Evolutionary conservation across 2,113 vertebrate genomes (phyloP), one percentile per base, ranked within the genome.

Genomic region (Calidris pugnax): DNA sequence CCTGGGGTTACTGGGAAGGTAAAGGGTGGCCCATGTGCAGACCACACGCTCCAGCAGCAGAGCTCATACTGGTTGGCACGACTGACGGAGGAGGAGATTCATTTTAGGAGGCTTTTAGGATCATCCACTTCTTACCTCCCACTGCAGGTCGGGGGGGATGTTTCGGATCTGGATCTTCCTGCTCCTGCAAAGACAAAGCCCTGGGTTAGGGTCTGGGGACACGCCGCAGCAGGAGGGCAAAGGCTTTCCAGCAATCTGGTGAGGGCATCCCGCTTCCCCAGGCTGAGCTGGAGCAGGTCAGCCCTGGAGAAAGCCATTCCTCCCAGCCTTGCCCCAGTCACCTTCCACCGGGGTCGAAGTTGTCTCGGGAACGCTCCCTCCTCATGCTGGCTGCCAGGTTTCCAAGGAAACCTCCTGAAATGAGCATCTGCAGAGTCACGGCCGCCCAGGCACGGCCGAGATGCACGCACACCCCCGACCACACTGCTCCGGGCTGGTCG

Each of bases 131-230:
- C 99, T 99, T 98, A 99, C 99, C 99, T 99, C 99, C 99, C 99
- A 99, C 97, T 99, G 99, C 87, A 99, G 98, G 98, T 99, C 98
- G 86, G 99, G 99, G 28, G 99, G 99, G 95, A 99, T 99, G 97
- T 99, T 99, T 97, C 99, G 98, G 97, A 99, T 99, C 98, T 99
- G 99, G 97, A 99, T 99, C 98, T 99, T 99, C 95, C 99, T 99
- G 98, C 99, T 99, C 98, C 99, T 99, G 98, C 97, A 78, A 97
- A 94, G 81, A 97, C 27, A 97, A 95, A 95, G 93, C 37, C 71
- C 88, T 1, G 27, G 32, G 82, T 92, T 35, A 41, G 24, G 48
- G 53, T 56, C 43, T 86, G 68, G 51, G 57, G 67, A 45, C 33
- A 66, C 1, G 8, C 60, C 7, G 14, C 16, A 6, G 77, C 6